Conservation (phyloP, 53 echinoderm and acorn worm species). For the Antedon mediterranea region DNA sequence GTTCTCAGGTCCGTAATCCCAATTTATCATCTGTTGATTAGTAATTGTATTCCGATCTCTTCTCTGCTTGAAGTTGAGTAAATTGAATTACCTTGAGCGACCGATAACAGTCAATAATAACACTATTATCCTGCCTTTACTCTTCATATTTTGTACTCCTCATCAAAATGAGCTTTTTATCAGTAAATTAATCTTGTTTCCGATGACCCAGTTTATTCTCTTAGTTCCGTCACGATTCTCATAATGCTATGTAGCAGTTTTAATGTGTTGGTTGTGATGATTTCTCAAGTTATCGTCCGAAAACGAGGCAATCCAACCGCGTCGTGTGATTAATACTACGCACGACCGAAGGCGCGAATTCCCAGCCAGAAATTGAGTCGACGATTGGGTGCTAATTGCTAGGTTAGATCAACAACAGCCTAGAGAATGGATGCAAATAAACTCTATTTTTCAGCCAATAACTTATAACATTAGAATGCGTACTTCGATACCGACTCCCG, state of each 20-base stretch:
- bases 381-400: background rate
- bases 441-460: no score
- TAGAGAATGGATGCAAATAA: no score
- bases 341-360: background rate
- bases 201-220: background rate
- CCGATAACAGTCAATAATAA: background rate
- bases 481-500: no score
- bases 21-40: no score
- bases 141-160: background rate
- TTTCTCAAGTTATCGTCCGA: background rate
- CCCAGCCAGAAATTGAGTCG: background rate
- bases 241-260: background rate
- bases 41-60: no score
- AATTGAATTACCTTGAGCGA: background rate
- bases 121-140: background rate
- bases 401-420: background rate
- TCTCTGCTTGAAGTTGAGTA: no score
- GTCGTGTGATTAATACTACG: background rate
- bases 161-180: background rate
- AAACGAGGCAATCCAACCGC: background rate
- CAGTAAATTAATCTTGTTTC: background rate
- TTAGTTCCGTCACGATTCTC: background rate
- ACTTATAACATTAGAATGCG: no score
- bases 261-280: background rate
- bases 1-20: no score